These are phyloP conservation scores for Akabosia matsudoensis DNA, from an alignment of 1,140 invertebrate species.

Conservation along the genomic window DNA sequence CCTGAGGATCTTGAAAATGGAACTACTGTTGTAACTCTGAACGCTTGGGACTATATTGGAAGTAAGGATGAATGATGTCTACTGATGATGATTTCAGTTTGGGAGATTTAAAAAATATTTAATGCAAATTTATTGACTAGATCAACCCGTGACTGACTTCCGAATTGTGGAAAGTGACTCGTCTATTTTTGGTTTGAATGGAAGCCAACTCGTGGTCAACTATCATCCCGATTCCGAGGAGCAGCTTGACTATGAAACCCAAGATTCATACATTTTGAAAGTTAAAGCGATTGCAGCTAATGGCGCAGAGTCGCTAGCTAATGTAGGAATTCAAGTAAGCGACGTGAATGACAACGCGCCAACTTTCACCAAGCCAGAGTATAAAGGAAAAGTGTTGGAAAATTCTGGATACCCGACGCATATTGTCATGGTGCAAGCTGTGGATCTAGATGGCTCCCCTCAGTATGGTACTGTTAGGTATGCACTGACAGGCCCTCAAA, in stretches of 20 bases:
- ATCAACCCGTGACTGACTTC: constrained; percentile 49
- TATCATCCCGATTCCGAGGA: not conserved
- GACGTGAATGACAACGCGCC: constrained; percentile 56
- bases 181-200: constrained; percentile 32
- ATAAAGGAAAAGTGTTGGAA: constrained; percentile 67
- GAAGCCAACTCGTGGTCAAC: constrained; percentile 32
- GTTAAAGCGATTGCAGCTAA: constrained; percentile 74
- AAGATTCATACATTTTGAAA: constrained; percentile 72
- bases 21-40: constrained; percentile 68
- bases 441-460: constrained; percentile 65
- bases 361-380: constrained; percentile 50
- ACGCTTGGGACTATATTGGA: constrained; percentile 69
- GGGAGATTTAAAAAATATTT: not conserved
- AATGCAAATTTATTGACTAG: constrained; percentile 26
- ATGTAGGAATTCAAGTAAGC: constrained; percentile 64
- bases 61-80: too few relatives aligned
- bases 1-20: constrained; percentile 76
- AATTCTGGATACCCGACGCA: constrained; percentile 65
- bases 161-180: constrained; percentile 47
- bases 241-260: constrained; percentile 51
- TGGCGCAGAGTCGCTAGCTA: constrained; percentile 63
- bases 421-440: constrained; percentile 66
- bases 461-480: constrained; percentile 68
- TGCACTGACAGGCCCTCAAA: constrained; percentile 65
- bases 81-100: constrained; percentile 50